Evolutionary conservation across 2,113 vertebrate species (phyloP), one percentile per base, ranked within the genome.

Genomic region (Sarotherodon lohbergeri): DNA sequence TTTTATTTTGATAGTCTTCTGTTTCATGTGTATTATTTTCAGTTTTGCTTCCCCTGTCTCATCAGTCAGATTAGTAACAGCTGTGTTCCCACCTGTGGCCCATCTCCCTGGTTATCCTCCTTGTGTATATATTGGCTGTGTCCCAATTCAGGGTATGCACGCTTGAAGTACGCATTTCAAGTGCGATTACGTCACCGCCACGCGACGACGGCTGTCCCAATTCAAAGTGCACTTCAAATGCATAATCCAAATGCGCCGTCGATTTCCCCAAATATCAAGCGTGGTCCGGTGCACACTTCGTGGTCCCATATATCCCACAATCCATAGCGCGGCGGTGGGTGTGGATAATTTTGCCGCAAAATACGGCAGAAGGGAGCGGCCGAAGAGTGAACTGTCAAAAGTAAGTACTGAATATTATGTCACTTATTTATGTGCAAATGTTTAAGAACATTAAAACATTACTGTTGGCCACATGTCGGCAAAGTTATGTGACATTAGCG

Each of bases 141-240:
- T 61, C 57, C 57, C 57, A 61, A 61, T 61, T 17, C 56, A 59
- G 27, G 32, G 56, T 29, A 24, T 3, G 13, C 27, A 59, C 9
- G 56, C 56, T 29, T 32, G 5, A 27, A 5, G 57, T 59, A 32
- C 2, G 14, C 57, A 59, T 59, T 59, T 32, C 32, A 27, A 59
- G 57, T 32, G 14, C 57, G 32, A 61, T 61, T 61, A 61, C 2
- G 14, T 32, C 57, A 61, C 57, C 2, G 8, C 7, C 3, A 16
- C 27, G 13, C 0, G 0, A 16, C 14, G 0, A 59, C 57, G 14
- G 8, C 27, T 61, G 57, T 61, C 27, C 27, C 57, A 61, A 61
- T 32, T 32, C 0, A 0, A 6, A 61, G 57, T 61, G 27, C 14
- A 61, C 2, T 22, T 22, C 22, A 22, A 22, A 22, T 22, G 22